These are phyloP conservation scores for Bagarius yarrelli DNA, from an alignment of 2,113 vertebrate species.

Conservation along the genomic window DNA sequence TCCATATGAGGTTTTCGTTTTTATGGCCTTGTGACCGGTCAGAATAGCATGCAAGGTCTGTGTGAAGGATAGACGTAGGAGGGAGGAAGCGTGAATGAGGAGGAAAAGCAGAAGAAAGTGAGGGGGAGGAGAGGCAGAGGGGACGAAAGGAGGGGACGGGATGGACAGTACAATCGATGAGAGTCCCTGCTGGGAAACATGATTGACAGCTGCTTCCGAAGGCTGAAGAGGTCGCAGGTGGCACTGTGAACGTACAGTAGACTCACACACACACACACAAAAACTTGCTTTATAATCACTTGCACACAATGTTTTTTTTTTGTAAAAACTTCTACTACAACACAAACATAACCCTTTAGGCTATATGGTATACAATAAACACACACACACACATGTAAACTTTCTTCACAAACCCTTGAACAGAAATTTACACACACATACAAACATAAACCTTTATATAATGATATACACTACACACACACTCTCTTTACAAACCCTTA, in stretches of 20 bases:
- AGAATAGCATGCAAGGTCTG: constrained; percentile 11
- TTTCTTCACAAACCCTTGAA: not conserved
- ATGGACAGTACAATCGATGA: constrained; percentile 32
- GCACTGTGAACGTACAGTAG: too few species aligned
- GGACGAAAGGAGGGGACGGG: not conserved
- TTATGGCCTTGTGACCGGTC: constrained; percentile 10
- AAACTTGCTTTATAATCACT: too few species aligned
- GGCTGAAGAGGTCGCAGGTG: constrained; percentile 35
- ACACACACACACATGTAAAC: not conserved
- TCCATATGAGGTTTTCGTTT: not conserved
- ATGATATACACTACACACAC: not conserved
- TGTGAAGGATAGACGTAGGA: constrained; percentile 17
- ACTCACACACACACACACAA: too few species aligned
- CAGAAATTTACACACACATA: not conserved
- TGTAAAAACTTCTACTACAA: too few species aligned
- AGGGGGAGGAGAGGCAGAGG: not conserved
- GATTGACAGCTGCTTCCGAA: constrained; percentile 31
- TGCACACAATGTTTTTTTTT: too few species aligned
- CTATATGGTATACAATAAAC: too few species aligned
- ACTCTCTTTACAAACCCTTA: not conserved
- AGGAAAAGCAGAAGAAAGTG: not conserved
- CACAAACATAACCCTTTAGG: too few species aligned
- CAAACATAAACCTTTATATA: not conserved
- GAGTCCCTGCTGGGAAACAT: not conserved
- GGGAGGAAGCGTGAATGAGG: not conserved